Evolutionary conservation across 2,113 vertebrate genomes (phyloP), one percentile per base, ranked within the genome.

Genomic region (Apaloderma vittatum): DNA sequence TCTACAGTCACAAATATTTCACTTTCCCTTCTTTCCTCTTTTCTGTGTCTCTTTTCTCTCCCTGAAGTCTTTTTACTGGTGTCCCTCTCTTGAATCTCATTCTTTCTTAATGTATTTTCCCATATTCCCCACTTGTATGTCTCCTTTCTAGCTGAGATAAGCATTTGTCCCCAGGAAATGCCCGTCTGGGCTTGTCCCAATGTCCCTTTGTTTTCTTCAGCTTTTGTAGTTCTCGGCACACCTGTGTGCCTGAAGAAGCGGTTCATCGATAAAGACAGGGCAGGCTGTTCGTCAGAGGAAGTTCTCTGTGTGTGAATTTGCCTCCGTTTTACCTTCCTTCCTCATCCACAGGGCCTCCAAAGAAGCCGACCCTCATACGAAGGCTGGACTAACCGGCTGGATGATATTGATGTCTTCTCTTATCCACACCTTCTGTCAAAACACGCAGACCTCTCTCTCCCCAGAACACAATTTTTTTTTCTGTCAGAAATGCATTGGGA

Each of bases 201-300:
- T 57, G 72, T 77, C 90, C 92, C 79, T 94, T 92, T 77, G 72
- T 91, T 90, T 96, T 55, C 61, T 66, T 51, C 36, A 79, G 72
- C 72, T 92, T 91, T 92, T 94, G 79, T 90, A 55, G 67, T 77
- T 93, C 59, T 45, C 55, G 16, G 76, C 14, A 0, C 93, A 96
- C 96, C 95, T 94, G 90, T 58, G 65, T 67, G 79, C 61, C 90
- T 94, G 88, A 40, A 96, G 79, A 97, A 95, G 90, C 79, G 45
- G 63, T 92, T 94, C 79, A 65, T 95, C 93, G 90, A 70, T 36
- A 57, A 82, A 43, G 30, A 23, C 21, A 27, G 86, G 65, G 72
- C 83, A 94, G 76, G 59, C 65, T 55, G 82, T 54, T 88, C 11
- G 24, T 77, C 78, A 55, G 67, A 43, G 43, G 22, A 40, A 74